Conservation (phyloP, 2,113 vertebrate genomes). For the Sinocyclocheilus anophthalmus region DNA sequence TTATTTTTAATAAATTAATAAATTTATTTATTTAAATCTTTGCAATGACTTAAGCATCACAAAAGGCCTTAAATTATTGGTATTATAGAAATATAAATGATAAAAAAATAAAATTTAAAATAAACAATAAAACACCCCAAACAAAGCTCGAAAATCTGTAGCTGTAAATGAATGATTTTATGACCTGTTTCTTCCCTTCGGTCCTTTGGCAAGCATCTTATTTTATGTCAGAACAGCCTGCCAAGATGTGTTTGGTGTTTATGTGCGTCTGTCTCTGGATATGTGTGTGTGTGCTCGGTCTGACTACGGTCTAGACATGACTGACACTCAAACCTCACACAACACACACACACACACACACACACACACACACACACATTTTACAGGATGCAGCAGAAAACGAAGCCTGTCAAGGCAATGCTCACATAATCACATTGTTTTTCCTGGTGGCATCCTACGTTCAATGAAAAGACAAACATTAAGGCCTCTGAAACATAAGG, state of each 20-base stretch:
- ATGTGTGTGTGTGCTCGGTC: constrained; percentile 41
- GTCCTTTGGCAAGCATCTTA: constrained; percentile 45
- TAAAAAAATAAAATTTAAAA: neutral
- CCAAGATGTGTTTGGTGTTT: constrained; percentile 49
- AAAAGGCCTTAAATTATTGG: neutral
- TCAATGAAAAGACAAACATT: constrained; percentile 61
- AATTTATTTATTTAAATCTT: too few species aligned
- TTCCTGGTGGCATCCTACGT: constrained; percentile 59
- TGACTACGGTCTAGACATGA: constrained; percentile 68
- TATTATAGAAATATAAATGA: neutral
- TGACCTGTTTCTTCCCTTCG: constrained; percentile 51
- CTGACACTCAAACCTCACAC: constrained; percentile 57
- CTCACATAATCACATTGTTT: constrained; percentile 57
- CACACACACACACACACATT: constrained; percentile 31
- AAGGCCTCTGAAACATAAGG: neutral
- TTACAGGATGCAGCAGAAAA: constrained; percentile 47
- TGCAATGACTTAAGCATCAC: neutral
- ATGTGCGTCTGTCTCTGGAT: constrained; percentile 31
- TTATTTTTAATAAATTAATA: too few species aligned
- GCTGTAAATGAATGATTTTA: constrained; percentile 60
- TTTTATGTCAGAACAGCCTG: constrained; percentile 45
- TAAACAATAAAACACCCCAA: neutral
- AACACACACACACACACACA: constrained; percentile 7
- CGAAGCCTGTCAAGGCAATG: constrained; percentile 39
- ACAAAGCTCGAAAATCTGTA: constrained; percentile 47